Evolutionary conservation across 2,888 invertebrate genomes (phyloP), one percentile per base, ranked within the genome.

Genomic region (Megalurothrips usitatus): DNA sequence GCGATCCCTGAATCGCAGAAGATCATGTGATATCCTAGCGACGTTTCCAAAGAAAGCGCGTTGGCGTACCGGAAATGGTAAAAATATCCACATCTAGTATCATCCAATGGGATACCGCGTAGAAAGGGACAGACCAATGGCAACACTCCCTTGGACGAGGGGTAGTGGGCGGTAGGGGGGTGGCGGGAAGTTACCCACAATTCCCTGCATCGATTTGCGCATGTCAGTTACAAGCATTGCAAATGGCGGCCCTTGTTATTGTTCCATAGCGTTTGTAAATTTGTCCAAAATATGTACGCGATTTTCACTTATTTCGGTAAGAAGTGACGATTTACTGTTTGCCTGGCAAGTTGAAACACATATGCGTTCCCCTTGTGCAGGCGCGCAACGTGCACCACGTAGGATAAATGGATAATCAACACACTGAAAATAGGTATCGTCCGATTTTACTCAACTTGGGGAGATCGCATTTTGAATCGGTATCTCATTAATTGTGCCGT

Each of bases 231-330:
- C 91, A 86, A 86, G 92, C 93, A 96, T 94, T 95, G 94, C 95
- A 96, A 96, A 97, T 97, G 96, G 96, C 96, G 96, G 94, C 95
- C 93, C 95, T 96, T 97, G 96, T 96, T 96, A 96, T 96, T 96
- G 96, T 96, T 96, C 94, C 83, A 82, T 83, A 84, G 83, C 84
- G 84, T 84, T 87, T 87, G 87, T 88, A 87, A 88, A 87, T 87
- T 87, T 87, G 86, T 87, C 86, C 86, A 86, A 87, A 82, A 87
- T 87, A 86, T 88, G 88, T 86, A 86, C 86, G 86, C 86, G 86
- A 87, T 87, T 87, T 86, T 86, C 86, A 86, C 87, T 87, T 87
- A 87, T 86, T 85, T 87, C 88, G 88, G 88, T 89, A 87, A 87
- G 86, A 84, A 83, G 83, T 75, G 68, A 75, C 23, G 12, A 12